Conservation (phyloP, 2,797 vertebrate species). For the Brachyalestes nurse region DNA sequence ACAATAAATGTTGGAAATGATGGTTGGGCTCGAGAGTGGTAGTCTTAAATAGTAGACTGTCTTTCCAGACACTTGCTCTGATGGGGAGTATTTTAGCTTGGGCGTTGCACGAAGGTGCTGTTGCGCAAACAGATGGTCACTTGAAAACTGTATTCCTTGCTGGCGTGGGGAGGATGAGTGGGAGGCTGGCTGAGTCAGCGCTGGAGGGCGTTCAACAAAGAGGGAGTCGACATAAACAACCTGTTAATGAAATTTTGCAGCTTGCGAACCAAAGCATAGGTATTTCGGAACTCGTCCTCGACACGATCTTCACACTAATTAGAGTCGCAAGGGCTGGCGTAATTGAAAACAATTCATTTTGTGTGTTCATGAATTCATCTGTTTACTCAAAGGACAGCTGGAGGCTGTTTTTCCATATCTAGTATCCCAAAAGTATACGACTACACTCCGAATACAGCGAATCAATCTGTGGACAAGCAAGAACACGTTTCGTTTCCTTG, state of each 20-base stretch:
- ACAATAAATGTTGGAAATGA: slow-evolving; percentile 15
- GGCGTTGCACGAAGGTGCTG: slow-evolving; percentile 30
- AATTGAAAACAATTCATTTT: no score
- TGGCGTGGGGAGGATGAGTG: slow-evolving; percentile 38
- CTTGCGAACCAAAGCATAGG: not conserved
- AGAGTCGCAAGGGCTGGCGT: not conserved
- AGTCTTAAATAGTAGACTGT: slow-evolving; percentile 43
- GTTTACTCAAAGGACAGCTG: no score
- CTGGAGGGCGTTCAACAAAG: slow-evolving; percentile 30
- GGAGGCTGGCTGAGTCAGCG: slow-evolving; percentile 51
- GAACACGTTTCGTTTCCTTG: not conserved
- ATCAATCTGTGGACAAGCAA: not conserved
- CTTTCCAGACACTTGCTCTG: slow-evolving; percentile 32
- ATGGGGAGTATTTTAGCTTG: slow-evolving; percentile 39
- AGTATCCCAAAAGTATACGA: not conserved
- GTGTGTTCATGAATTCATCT: no score
- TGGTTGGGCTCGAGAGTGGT: not conserved
- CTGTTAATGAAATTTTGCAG: slow-evolving; percentile 45
- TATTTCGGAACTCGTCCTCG: not conserved
- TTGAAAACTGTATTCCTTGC: slow-evolving; percentile 45
- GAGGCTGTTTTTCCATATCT: not conserved
- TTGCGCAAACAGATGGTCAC: slow-evolving; percentile 55
- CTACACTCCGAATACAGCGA: not conserved
- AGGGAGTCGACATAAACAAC: slow-evolving; percentile 44
- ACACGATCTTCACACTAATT: no score